Evolutionary conservation across 2,797 vertebrate genomes (phyloP), one percentile per base, ranked within the genome.

Genomic region (Xiphophorus birchmanni): DNA sequence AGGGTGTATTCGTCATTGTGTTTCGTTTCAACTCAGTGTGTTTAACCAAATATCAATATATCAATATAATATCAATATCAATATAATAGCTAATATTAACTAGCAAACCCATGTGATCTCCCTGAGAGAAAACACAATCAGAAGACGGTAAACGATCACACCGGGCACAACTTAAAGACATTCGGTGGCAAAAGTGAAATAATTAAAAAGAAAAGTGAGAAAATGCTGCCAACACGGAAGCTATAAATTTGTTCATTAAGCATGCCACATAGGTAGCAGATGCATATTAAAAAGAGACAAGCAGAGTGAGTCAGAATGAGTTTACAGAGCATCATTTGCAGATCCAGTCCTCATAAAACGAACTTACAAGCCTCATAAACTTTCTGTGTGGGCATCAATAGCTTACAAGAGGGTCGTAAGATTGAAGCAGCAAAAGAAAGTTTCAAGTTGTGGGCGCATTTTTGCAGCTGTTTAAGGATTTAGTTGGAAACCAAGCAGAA

Each of bases 301-400:
- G 80, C 74, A 1, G 56, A 77, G 84, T 88, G 89, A 93, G 90
- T 93, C 92, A 92, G 90, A 87, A 76, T 71, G 80, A 86, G 84
- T 94, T 92, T 90, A 78, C 71, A 80, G 76, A 88, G 91, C 88
- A 83, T 94, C 86, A 89, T 91, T 91, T 92, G 88, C 87, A 89
- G 87, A 89, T 87, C 78, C 86, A 74, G 80, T 78, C 84, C 81
- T 80, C 78, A 15, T 91, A 90, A 92, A 92, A 77, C 54, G 88
- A 81, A 91, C 82, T 94, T 92, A 94, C 40, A 84, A 86, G 87
- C 77, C 76, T 86, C 76, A 73, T 92, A 84, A 82, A 93, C 85
- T 88, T 92, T 90, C 90, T 86, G 80, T 86, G 79, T 82, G 37
- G 81, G 85, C 86, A 86, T 91, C 84, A 85, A 82, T 75, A 84